phyloP scores from a whole-genome alignment of 1,140 invertebrate species.

The Nebria ingens region DNA sequence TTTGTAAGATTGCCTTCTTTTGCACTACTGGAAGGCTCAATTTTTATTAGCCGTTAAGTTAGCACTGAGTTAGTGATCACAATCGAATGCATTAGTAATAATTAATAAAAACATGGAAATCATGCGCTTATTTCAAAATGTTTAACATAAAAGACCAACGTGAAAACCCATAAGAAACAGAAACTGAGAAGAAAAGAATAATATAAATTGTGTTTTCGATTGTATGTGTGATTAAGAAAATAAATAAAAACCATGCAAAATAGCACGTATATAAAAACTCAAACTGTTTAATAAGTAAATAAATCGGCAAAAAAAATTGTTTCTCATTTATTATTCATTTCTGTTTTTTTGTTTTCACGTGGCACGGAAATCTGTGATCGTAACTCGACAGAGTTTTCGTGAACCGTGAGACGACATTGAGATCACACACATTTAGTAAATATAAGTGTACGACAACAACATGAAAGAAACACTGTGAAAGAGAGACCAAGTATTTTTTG shows the following conservation, averaged over 20 bases:
- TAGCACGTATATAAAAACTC: background rate
- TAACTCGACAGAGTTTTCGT: slow-evolving; percentile 2
- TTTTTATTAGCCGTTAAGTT: too few relatives aligned
- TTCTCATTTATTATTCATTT: too few relatives aligned
- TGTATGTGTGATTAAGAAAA: background rate
- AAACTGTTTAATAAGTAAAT: background rate
- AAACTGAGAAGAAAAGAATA: too few relatives aligned
- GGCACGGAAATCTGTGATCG: slow-evolving; percentile 8
- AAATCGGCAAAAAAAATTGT: background rate
- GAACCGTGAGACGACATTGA: background rate
- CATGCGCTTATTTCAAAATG: background rate
- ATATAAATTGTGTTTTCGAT: background rate
- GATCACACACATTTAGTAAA: background rate
- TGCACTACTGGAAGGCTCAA: too few relatives aligned
- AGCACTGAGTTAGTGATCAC: background rate
- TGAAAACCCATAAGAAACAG: background rate
- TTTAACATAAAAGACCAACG: background rate
- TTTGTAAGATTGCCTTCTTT: too few relatives aligned
- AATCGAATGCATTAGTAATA: too few relatives aligned
- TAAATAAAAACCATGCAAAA: background rate
- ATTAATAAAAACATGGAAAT: background rate
- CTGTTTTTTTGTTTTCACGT: too few relatives aligned
- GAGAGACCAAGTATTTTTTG: background rate
- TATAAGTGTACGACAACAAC: too few relatives aligned
- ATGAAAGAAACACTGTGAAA: background rate